phyloP scores from a whole-genome alignment of 2,888 invertebrate species.

The Synanthedon formicaeformis region DNA sequence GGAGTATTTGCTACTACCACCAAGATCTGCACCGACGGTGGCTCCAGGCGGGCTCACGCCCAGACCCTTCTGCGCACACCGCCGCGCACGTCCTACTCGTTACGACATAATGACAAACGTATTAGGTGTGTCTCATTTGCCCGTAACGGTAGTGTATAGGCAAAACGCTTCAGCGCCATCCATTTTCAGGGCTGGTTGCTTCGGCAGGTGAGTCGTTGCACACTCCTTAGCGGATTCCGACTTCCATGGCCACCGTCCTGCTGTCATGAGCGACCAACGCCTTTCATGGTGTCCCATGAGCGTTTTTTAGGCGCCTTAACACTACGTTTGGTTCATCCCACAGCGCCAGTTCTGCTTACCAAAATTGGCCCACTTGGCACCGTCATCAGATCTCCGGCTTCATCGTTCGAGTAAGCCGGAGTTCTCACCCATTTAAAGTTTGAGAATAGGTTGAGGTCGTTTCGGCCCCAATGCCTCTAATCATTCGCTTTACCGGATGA shows the following conservation, averaged over 20 bases:
- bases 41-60: neutral
- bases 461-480: slow-evolving; percentile 78
- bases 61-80: neutral
- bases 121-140: neutral
- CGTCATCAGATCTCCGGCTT: slow-evolving; percentile 67
- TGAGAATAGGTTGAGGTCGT: slow-evolving; percentile 81
- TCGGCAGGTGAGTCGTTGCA: slow-evolving; percentile 73
- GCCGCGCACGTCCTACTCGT: slow-evolving; percentile 64
- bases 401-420: slow-evolving; percentile 70
- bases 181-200: neutral
- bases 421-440: slow-evolving; percentile 82
- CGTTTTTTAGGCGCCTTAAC: neutral
- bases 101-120: slow-evolving; percentile 55
- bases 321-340: neutral
- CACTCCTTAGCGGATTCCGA: slow-evolving; percentile 75
- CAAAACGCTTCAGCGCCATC: neutral
- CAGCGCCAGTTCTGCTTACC: neutral
- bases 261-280: slow-evolving; percentile 74
- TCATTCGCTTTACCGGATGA: slow-evolving; percentile 74
- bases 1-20: slow-evolving; percentile 1
- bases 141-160: neutral
- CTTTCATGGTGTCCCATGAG: neutral
- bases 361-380: slow-evolving; percentile 12
- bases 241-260: slow-evolving; percentile 83
- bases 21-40: slow-evolving; percentile 1